Conservation (phyloP, 2,797 vertebrate genomes). For the Cryptoblepharus egeriae region DNA sequence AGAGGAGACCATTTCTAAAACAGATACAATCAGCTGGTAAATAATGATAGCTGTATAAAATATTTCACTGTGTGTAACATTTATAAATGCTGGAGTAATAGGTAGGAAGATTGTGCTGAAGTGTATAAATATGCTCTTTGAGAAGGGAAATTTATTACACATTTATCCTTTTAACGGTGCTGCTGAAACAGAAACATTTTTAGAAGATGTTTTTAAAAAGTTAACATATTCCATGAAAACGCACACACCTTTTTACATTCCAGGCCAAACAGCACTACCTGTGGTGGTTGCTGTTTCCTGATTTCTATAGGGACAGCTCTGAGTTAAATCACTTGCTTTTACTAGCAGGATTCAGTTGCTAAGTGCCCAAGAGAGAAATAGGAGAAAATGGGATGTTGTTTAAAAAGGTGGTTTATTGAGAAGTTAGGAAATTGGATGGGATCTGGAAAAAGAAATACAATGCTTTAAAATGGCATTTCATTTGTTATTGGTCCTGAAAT, state of each 20-base stretch:
- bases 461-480: slow-evolving; percentile 4
- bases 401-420: slow-evolving; percentile 33
- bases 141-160: slow-evolving; percentile 15
- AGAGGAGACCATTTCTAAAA: slow-evolving; percentile 21
- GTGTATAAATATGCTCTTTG: slow-evolving; percentile 19
- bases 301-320: slow-evolving; percentile 9
- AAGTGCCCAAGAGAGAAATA: slow-evolving; percentile 27
- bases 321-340: slow-evolving; percentile 17
- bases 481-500: slow-evolving; percentile 25
- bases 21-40: slow-evolving; percentile 18
- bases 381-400: slow-evolving; percentile 31
- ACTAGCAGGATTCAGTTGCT: slow-evolving; percentile 20
- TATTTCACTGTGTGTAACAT: slow-evolving; percentile 7
- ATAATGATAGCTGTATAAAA: background rate
- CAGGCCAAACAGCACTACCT: slow-evolving; percentile 8
- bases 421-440: slow-evolving; percentile 1
- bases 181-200: slow-evolving; percentile 8
- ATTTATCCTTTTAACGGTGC: slow-evolving; percentile 8
- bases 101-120: slow-evolving; percentile 8
- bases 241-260: slow-evolving; percentile 9
- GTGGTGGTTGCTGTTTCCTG: background rate
- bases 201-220: slow-evolving; percentile 5
- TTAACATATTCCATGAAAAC: slow-evolving; percentile 4
- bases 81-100: slow-evolving; percentile 16
- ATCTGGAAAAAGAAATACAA: slow-evolving; percentile 2